A percentile compares a stretch with the other conserved stretches of the same genome.
These are phyloP conservation scores for Gobio gobio DNA, from an alignment of 2,113 vertebrate genomes.

Conservation along the genomic window DNA sequence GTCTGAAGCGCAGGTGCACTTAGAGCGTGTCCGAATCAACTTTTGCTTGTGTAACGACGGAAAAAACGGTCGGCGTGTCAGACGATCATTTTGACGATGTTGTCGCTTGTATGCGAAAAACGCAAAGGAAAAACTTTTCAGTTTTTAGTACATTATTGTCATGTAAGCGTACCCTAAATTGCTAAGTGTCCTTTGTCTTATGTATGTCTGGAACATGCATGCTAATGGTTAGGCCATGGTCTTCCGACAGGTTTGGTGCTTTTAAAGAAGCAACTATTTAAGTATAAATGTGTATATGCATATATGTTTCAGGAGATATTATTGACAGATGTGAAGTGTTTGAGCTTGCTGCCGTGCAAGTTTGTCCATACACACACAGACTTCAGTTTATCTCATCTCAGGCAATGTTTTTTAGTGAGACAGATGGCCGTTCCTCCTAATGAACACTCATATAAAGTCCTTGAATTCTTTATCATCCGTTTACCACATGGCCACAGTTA, in stretches of 20 bases:
- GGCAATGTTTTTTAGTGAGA: conserved; percentile 70
- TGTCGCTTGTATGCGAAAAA: too few species aligned
- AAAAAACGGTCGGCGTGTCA: too few species aligned
- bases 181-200: too few species aligned
- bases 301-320: conserved; percentile 61
- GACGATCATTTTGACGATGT: too few species aligned
- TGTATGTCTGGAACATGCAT: neutral
- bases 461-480: conserved; percentile 70
- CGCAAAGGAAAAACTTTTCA: too few species aligned
- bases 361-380: conserved; percentile 49
- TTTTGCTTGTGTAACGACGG: too few species aligned
- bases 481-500: neutral
- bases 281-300: conserved; percentile 57
- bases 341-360: conserved; percentile 54
- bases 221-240: neutral
- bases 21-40: too few species aligned
- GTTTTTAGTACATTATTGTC: too few species aligned
- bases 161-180: too few species aligned
- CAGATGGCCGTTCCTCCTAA: conserved; percentile 73
- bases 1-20: too few species aligned
- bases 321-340: conserved; percentile 46
- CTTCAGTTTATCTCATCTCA: neutral
- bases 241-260: neutral
- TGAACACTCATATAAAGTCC: conserved; percentile 74
- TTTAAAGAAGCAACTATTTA: neutral